phyloP scores from a whole-genome alignment of 2,888 invertebrate species.

The Lordiphosa andalusiaca region DNA sequence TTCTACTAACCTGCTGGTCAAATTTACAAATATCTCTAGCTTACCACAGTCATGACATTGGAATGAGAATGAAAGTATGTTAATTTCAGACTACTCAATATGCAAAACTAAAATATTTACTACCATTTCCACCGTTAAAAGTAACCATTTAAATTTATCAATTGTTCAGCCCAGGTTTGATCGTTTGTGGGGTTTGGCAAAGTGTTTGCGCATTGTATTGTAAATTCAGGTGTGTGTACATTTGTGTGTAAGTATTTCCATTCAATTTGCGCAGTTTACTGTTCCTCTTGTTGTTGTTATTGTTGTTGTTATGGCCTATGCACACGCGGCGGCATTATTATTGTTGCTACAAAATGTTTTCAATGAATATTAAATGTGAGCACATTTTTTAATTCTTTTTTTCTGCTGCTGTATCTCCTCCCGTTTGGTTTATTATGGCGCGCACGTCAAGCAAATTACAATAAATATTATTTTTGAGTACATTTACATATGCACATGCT shows the following conservation, averaged over 20 bases:
- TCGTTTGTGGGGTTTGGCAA: no score
- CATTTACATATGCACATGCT: neutral
- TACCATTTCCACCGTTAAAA: no score
- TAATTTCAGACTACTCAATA: no score
- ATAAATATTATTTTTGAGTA: constrained; percentile 57
- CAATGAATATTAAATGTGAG: constrained; percentile 67
- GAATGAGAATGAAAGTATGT: no score
- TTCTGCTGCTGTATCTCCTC: constrained; percentile 8
- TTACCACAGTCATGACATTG: no score
- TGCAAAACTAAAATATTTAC: no score
- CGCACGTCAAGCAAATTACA: constrained; percentile 46
- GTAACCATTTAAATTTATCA: no score
- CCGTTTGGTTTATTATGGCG: constrained; percentile 31
- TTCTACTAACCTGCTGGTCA: no score
- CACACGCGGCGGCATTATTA: constrained; percentile 40
- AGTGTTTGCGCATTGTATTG: no score
- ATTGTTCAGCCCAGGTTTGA: no score
- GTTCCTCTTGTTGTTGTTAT: no score
- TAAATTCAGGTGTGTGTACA: neutral
- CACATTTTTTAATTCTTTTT: constrained; percentile 37
- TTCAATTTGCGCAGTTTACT: constrained; percentile 34
- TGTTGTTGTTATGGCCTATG: neutral
- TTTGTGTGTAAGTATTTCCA: constrained; percentile 11
- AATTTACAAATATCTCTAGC: no score
- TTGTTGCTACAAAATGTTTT: constrained; percentile 51